Base-by-base conservation (phyloP, 2,888 invertebrate genomes). In the Rhyacophila evoluta region DNA sequence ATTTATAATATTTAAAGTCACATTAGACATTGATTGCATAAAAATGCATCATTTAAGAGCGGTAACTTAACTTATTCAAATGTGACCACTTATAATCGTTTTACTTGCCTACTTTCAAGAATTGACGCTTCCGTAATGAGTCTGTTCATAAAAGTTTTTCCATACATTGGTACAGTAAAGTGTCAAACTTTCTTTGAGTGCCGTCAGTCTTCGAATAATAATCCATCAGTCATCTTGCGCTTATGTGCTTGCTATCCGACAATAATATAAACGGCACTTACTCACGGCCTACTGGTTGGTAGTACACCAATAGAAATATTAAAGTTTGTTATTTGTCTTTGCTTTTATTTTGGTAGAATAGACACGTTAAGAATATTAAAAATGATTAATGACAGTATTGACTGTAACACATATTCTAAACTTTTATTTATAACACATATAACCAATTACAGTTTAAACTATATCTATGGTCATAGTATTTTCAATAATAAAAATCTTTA, bases 71-170 rank as follows among this genome's bases (percentile, higher is more conserved):
- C 38, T 39, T 15, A 39, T 37, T 72, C 67, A 67, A 36, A 77
- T 74, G 19, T 68, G 12, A 25, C 55, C 55, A 55, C 55, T 55
- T 55, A 39, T 27, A 74, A 72, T 39, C 75, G 78, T 70, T 74
- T 75, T 75, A 78, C 74, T 78, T 78, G 75, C 78, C 78, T 68
- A 78, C 78, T 78, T 78, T 71, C 78, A n/a, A 25, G 25, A 70
- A 70, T 28, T 55, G 25, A 55, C 67, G 75, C 75, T 71, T 75
- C 75, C 41, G 75, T 29, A 70, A 70, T 39, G 70, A 69, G 36
- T 55, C 5, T 72, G 27, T 72, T 25, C 75, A 75, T 75, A 69
- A 37, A 69, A 39, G 69, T 75, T 55, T 55, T 69, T 70, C 75
- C 38, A 19, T 15, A 33, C 55, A 55, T 19, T 25, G 55, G 55